phyloP scores from a whole-genome alignment of 2,888 invertebrate genomes.

The Amphipoea oculea region DNA sequence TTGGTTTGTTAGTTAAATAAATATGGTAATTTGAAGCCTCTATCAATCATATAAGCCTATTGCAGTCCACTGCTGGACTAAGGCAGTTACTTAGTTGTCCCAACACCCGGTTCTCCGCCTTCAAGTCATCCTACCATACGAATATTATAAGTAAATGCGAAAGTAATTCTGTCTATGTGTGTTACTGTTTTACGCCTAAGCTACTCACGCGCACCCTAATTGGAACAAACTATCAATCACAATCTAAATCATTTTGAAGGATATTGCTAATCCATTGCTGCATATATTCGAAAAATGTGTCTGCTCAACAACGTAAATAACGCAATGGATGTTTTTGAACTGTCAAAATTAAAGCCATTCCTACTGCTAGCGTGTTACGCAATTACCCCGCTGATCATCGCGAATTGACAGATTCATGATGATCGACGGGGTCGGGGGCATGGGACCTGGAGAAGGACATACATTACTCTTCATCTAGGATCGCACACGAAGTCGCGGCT shows the following conservation, averaged over 20 bases:
- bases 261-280: neutral
- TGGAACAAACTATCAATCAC: too few species aligned
- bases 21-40: neutral
- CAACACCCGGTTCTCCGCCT: neutral
- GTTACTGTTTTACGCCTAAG: neutral
- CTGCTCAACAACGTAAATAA: neutral
- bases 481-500: neutral
- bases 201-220: neutral
- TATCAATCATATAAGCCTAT: neutral
- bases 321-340: neutral
- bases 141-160: neutral
- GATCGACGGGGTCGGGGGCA: neutral
- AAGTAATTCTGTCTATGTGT: neutral
- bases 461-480: neutral
- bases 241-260: too few species aligned
- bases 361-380: too few species aligned
- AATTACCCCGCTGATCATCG: too few species aligned
- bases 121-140: neutral
- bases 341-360: neutral
- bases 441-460: neutral
- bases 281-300: neutral
- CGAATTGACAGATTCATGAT: neutral
- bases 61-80: neutral
- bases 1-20: neutral
- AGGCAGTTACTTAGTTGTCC: neutral